These are phyloP conservation scores for Sphenopsis melanotis DNA, from an alignment of 2,797 vertebrate genomes.

Conservation along the genomic window DNA sequence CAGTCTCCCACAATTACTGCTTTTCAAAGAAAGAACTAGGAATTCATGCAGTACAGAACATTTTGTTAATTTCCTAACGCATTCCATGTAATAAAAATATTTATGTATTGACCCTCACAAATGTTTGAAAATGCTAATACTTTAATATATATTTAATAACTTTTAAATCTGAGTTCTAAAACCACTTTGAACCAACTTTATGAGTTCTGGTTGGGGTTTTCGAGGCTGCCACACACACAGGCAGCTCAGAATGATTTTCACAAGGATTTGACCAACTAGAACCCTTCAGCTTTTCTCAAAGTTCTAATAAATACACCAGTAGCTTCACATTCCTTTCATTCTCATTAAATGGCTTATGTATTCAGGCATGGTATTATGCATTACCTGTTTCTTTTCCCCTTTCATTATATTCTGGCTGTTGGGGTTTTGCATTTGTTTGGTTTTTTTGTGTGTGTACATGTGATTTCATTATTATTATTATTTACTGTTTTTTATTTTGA, in stretches of 20 bases:
- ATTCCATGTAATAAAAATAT: background rate
- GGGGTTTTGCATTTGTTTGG: fast-evolving
- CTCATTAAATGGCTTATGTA: background rate
- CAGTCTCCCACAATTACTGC: background rate
- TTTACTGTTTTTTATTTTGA: background rate
- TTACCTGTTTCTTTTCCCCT: background rate
- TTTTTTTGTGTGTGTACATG: too few species aligned
- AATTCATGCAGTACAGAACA: background rate
- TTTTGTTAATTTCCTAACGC: background rate
- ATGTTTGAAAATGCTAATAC: background rate
- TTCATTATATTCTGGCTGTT: background rate
- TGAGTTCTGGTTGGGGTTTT: background rate
- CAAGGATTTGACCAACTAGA: background rate
- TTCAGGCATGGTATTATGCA: background rate
- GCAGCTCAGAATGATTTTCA: background rate
- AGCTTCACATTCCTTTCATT: background rate
- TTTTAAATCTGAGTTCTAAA: background rate
- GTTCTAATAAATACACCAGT: background rate
- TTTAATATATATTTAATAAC: background rate
- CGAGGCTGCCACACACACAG: background rate
- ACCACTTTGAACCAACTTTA: background rate
- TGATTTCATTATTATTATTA: too few species aligned
- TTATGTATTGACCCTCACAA: background rate
- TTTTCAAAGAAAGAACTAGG: background rate
- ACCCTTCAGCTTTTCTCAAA: background rate